Percentiles rank a stretch among this genome's conserved stretches.
These are phyloP conservation scores for Sebastes vulpes DNA, from an alignment of 2,797 vertebrate species.

Conservation along the genomic window DNA sequence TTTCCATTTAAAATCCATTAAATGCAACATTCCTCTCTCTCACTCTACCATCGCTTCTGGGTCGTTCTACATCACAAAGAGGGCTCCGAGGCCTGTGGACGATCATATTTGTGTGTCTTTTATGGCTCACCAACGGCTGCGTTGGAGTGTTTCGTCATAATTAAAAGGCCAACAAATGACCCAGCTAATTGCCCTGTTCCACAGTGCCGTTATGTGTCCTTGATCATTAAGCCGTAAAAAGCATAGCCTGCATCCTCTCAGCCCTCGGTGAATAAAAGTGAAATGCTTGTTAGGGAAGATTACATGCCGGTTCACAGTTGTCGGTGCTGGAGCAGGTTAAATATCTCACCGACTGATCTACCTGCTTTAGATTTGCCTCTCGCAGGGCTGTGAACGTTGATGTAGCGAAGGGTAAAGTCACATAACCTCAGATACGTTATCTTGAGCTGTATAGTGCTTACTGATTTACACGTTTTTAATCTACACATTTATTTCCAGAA, in stretches of 20 bases:
- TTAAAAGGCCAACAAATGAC: slow-evolving; percentile 79
- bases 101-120: slow-evolving; percentile 73
- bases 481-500: not conserved
- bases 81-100: slow-evolving; percentile 51
- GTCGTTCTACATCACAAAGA: slow-evolving; percentile 70
- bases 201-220: slow-evolving; percentile 64
- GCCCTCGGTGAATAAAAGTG: slow-evolving; percentile 42
- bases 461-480: slow-evolving; percentile 4
- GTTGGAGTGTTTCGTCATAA: slow-evolving; percentile 72
- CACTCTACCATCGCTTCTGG: slow-evolving; percentile 61
- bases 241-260: slow-evolving; percentile 22
- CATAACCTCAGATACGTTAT: slow-evolving; percentile 1
- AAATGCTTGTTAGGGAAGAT: slow-evolving; percentile 56
- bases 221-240: slow-evolving; percentile 66
- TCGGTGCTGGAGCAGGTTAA: slow-evolving; percentile 26
- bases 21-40: slow-evolving; percentile 61
- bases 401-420: slow-evolving; percentile 4
- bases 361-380: slow-evolving; percentile 2
- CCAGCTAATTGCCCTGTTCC: slow-evolving; percentile 72
- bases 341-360: slow-evolving; percentile 16
- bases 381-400: not conserved
- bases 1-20: slow-evolving; percentile 83
- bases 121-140: slow-evolving; percentile 68
- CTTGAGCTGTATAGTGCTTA: not conserved
- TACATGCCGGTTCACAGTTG: slow-evolving; percentile 33